phyloP scores from a whole-genome alignment of 1,140 invertebrate species.

The Goniozus legneri region DNA sequence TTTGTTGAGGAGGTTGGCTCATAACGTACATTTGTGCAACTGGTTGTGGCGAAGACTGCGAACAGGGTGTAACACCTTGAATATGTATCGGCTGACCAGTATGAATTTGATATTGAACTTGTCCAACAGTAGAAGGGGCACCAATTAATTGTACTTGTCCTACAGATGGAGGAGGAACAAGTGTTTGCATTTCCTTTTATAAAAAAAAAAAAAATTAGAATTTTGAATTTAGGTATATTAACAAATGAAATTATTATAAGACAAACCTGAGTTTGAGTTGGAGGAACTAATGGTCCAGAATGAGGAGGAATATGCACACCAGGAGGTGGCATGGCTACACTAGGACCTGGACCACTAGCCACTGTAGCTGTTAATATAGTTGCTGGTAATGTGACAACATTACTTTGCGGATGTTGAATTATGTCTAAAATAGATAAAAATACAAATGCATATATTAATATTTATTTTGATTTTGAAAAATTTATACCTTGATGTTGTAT shows the following conservation, averaged over 20 bases:
- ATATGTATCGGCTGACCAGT: constrained; percentile 48
- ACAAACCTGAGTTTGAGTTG: constrained; percentile 45
- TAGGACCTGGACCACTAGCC: constrained; percentile 39
- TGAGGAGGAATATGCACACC: constrained; percentile 47
- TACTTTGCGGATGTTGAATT: constrained; percentile 51
- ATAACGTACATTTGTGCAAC: constrained; percentile 52
- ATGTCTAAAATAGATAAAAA: constrained; percentile 36
- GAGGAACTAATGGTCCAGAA: constrained; percentile 42
- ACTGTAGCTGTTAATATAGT: constrained; percentile 52
- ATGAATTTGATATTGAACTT: constrained; percentile 52
- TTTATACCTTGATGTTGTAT: constrained; percentile 51
- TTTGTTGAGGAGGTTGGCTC: constrained; percentile 47
- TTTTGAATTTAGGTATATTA: not conserved
- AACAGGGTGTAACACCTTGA: constrained; percentile 41
- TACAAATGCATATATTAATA: constrained; percentile 4
- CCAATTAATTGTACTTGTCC: constrained; percentile 49
- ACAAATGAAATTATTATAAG: constrained; percentile 6
- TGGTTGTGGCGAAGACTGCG: constrained; percentile 45
- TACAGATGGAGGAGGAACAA: constrained; percentile 43
- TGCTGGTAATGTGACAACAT: constrained; percentile 46
- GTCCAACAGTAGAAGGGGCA: constrained; percentile 47
- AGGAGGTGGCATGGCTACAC: constrained; percentile 41
- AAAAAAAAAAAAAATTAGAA: constrained; percentile 8
- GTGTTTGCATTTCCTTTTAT: constrained; percentile 44
- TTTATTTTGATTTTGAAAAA: constrained; percentile 7